Evolutionary conservation across 2,797 vertebrate genomes (phyloP).

Genomic region (Aulostomus chinensis): DNA sequence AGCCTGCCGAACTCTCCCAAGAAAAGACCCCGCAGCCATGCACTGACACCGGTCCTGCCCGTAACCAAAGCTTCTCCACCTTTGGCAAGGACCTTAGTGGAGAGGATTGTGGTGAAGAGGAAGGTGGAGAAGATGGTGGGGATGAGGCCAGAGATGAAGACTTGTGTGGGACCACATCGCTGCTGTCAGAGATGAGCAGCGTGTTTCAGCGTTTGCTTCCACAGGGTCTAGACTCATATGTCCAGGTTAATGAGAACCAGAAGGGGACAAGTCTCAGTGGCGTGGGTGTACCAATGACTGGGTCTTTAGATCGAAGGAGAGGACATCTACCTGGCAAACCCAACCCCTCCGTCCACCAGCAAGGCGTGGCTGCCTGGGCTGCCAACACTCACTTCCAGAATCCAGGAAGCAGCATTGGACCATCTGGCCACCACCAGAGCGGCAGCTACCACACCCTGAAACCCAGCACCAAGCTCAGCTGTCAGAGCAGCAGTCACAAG

Average conservation of each 20-base stretch:
- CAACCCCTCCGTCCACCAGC: constrained; percentile 84
- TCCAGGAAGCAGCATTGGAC: constrained; percentile 82
- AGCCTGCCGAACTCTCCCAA: constrained; percentile 56
- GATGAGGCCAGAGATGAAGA: constrained; percentile 79
- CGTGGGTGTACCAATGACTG: constrained; percentile 65
- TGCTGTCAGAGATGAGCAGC: constrained; percentile 96
- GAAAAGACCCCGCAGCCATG: constrained; percentile 84
- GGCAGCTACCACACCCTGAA: constrained; percentile 76
- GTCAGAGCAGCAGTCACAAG: constrained; percentile 57
- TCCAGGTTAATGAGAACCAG: constrained; percentile 84
- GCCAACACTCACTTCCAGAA: constrained; percentile 97
- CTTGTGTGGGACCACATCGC: constrained; percentile 84
- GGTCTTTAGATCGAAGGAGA: constrained; percentile 90
- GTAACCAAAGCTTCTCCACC: constrained; percentile 95
- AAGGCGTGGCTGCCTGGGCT: constrained; percentile 94
- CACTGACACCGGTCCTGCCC: constrained; percentile 68
- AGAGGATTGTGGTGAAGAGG: constrained; percentile 73
- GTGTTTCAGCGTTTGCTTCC: constrained; percentile 95
- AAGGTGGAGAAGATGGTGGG: constrained; percentile 51
- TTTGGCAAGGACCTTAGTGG: constrained; percentile 89
- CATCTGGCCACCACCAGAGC: constrained; percentile 82
- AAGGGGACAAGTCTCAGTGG: constrained; percentile 65
- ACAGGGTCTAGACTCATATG: constrained; percentile 85
- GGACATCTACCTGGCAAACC: constrained; percentile 87
- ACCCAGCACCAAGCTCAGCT: constrained; percentile 72